Base-by-base conservation (phyloP, 2,888 invertebrate genomes). In the Volucella inanis region DNA sequence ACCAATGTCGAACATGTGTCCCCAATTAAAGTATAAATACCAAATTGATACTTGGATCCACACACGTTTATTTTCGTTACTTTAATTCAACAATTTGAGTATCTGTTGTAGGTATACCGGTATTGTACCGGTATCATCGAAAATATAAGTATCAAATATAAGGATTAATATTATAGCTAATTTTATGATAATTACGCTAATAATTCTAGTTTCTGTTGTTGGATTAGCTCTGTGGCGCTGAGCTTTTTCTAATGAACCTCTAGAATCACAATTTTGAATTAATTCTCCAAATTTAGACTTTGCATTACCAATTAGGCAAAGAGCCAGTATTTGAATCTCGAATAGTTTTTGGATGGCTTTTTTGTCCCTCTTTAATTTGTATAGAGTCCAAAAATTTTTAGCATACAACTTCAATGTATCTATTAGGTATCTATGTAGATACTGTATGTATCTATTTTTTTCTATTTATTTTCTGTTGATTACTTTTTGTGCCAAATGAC, bases 161-260 rank as follows among this genome's bases (percentile, higher is more conserved):
- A 45, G 72, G 62, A 83, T 83, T 72, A 62, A 78, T 83, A 57
- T 47, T 57, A 31, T 12, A 79, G 57, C 74, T 62, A 83, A 50
- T 79, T 70, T 83, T 83, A 83, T 83, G 83, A 70, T 83, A 83
- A 83, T 79, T 74, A 74, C 79, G 57, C 62, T 79, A 70, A 75
- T 74, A 68, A 79, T 70, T 74, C 83, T 79, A 70, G 79, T 83
- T 83, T 62, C 31, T 70, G 54, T 22, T 77, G 43, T 61, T 22
- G 14, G n/a, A 8, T 45, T 10, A n/a, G 15, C 12, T 52, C 15
- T 54, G 31, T 14, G 49, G 18, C 15, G 6, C 15, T 14, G 15
- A 31, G 22, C 18, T 38, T 31, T 8, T 10, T 62, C 38, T 59
- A 41, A 62, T 47, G 61, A 61, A 54, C 47, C 54, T 50, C 54